Base-by-base conservation (phyloP, 2,888 invertebrate genomes). In the Blomia tropicalis region DNA sequence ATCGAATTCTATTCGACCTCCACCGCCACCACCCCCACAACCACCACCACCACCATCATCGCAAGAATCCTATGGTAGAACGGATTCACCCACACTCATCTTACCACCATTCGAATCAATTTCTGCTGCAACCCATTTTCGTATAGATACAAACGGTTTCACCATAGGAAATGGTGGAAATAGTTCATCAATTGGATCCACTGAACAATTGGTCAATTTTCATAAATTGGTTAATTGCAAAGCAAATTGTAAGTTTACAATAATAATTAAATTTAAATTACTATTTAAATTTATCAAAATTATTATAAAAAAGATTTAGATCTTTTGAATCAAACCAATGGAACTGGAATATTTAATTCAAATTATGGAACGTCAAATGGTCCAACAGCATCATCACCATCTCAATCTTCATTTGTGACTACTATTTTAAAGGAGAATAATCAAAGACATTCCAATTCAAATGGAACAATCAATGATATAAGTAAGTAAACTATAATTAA, bases 191-290 rank as follows among this genome's bases (percentile, higher is more conserved):
- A n/a, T 19, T n/a, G n/a, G 14, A 7, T 47, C 23, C 11, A 7
- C 51, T 11, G 5, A 7, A 25, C 51, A 27, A 14, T 47, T 47
- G 51, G n/a, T 47, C 7, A 47, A 27, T 27, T 19, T 47, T 7
- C 51, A 47, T 14, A 47, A 47, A n/a, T 27, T 47, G 51, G 22
- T n/a, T n/a, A 27, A 7, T 19, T 47, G 51, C 51, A 47, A 47
- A 19, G n/a, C 7, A 14, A 47, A 47, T 19, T 47, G 51, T 47
- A 41, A 41, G 41, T 41, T 41, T 14, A n/a, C n/a, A n/a, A 17
- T 41, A 17, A 17, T 41, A 14, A 41, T 41, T 41, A 17, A n/a
- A n/a, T 41, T 41, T 41, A 17, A n/a, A n/a, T 41, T 41, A 41
- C 41, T 41, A n/a, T 41, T 41, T 41, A n/a, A 41, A 17, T 41